phyloP scores from a whole-genome alignment of 2,113 vertebrate species.

The Phyllopteryx taeniolatus region DNA sequence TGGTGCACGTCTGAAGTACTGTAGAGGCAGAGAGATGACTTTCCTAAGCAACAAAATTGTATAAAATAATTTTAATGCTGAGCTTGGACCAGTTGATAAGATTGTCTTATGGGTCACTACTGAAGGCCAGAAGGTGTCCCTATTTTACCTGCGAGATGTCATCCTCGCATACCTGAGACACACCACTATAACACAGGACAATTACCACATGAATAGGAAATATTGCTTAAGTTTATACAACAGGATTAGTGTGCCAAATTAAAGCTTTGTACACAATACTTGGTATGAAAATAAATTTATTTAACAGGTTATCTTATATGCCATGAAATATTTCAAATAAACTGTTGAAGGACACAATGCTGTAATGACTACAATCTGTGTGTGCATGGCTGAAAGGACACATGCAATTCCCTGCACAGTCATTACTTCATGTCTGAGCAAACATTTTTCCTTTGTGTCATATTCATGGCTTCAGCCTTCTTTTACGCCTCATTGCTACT shows the following conservation, averaged over 20 bases:
- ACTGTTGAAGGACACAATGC: background rate
- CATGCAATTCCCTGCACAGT: slow-evolving; percentile 3
- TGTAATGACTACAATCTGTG: background rate
- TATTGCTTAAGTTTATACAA: background rate
- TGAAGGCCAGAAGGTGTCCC: slow-evolving; percentile 33
- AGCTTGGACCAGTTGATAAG: slow-evolving; percentile 37
- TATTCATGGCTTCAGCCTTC: background rate
- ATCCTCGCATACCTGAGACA: background rate
- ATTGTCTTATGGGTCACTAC: slow-evolving; percentile 20
- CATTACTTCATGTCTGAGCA: slow-evolving; percentile 17
- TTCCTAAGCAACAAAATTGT: slow-evolving; percentile 6
- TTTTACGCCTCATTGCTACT: slow-evolving; percentile 10
- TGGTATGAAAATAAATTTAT: background rate
- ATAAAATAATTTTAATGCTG: slow-evolving; percentile 17
- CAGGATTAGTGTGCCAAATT: background rate
- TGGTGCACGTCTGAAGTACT: too few relatives aligned
- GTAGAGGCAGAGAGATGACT: background rate
- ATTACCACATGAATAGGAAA: background rate
- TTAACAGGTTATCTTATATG: background rate
- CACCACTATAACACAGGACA: background rate
- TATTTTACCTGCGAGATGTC: slow-evolving; percentile 12
- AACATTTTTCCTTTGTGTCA: background rate
- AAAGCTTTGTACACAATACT: background rate
- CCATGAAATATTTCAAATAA: background rate
- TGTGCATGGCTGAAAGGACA: background rate